Evolutionary conservation across 2,113 vertebrate species (phyloP), one percentile per base, ranked within the genome.

Genomic region (Gobiocypris rarus): DNA sequence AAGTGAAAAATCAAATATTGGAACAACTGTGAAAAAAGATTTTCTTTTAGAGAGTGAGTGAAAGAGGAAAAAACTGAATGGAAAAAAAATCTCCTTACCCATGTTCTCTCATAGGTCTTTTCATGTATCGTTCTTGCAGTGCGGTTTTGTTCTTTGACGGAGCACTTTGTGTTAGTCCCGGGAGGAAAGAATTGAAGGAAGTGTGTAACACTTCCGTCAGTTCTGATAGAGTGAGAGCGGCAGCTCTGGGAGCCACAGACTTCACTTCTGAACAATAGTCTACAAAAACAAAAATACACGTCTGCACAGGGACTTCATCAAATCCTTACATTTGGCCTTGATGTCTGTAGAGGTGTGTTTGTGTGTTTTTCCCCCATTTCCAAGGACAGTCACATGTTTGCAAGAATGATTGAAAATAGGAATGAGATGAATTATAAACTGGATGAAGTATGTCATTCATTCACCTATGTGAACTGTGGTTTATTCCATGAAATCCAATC

Each of bases 11-110:
- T 38, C 9, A 83, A 73, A 61, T n/a, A n/a, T 38, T 11, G 1
- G 6, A 38, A 38, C 38, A 38, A 2, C 38, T 38, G 38, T 38
- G 10, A 41, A 41, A 69, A n/a, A 1, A 8, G n/a, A 31, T 1
- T 73, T 73, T 7, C 22, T 48, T 75, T 24, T 28, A 76, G 31
- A 67, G 14, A 75, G 63, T 38, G 11, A 79, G 59, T 75, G 1
- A 52, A n/a, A 65, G 59, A 43, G 61, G 19, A 48, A 34, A 52
- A 71, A n/a, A 76, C 13, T 34, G 14, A 78, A 45, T 50, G 43
- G 19, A 54, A 61, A 80, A 61, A 80, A 80, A 81, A 77, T 45
- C 63, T 74, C 28, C 87, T 87, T 87, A 87, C 88, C 85, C 54
- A 54, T 82, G 59, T 85, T 69, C 61, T 83, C 77, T 77, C 73